phyloP scores from a whole-genome alignment of 2,797 vertebrate species.

The Margarornis squamiger region DNA sequence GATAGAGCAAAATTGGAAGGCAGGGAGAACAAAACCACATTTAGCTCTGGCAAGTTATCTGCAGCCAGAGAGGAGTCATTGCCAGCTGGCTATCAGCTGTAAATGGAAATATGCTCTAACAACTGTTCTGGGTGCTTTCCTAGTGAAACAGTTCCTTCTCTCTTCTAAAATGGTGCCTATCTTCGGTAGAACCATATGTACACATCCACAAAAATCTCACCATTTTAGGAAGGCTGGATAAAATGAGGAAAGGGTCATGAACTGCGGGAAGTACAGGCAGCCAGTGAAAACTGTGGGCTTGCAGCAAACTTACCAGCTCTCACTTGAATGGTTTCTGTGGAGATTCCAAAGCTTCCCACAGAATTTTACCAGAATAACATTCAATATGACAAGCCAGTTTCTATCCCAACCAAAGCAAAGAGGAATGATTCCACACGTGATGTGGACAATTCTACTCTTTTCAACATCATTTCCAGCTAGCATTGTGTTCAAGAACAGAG shows the following conservation, averaged over 20 bases:
- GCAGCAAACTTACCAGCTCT: background rate
- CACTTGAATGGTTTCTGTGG: background rate
- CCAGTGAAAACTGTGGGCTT: background rate
- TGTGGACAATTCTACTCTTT: background rate
- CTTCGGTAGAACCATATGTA: background rate
- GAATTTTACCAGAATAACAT: background rate
- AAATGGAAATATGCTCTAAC: slow-evolving; percentile 31
- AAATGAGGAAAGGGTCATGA: background rate
- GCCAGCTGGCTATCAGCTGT: slow-evolving; percentile 23
- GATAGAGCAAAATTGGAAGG: background rate
- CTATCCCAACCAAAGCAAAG: background rate
- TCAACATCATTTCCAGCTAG: background rate
- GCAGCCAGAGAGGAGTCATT: background rate
- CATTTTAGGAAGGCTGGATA: background rate
- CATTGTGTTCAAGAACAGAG: background rate
- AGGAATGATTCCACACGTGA: background rate
- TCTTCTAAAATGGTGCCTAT: background rate
- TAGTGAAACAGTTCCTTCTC: background rate
- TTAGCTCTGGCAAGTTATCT: background rate
- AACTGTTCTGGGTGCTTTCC: slow-evolving; percentile 10
- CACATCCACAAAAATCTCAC: background rate
- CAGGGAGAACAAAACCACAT: background rate
- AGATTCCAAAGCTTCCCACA: background rate
- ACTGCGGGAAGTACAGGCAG: background rate
- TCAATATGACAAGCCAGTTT: background rate